phyloP scores from a whole-genome alignment of 2,888 invertebrate species.

The Morinoia aosen region DNA sequence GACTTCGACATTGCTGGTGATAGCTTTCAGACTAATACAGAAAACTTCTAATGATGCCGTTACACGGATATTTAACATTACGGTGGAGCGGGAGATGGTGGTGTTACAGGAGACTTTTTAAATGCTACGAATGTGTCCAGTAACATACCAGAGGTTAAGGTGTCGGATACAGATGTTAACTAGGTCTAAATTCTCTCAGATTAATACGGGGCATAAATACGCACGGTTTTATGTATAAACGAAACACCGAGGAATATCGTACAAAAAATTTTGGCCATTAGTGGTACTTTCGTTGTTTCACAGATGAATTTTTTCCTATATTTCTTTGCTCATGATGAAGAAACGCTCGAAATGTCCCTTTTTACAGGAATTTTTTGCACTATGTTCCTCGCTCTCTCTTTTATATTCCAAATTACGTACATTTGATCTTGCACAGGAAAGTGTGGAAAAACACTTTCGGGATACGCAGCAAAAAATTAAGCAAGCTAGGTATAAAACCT shows the following conservation, averaged over 20 bases:
- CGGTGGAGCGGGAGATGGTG: background rate
- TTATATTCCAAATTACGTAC: too few species aligned
- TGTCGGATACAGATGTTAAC: constrained; percentile 13
- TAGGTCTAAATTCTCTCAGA: background rate
- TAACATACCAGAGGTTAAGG: background rate
- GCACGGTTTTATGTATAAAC: too few species aligned
- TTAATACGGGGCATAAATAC: background rate
- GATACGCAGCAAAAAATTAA: background rate
- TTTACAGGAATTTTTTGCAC: too few species aligned
- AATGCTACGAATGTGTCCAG: background rate
- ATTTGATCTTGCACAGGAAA: background rate
- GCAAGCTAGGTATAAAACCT: background rate
- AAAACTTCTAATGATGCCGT: background rate
- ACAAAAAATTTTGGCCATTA: too few species aligned
- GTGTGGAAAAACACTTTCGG: background rate
- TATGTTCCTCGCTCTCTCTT: too few species aligned
- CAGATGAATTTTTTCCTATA: too few species aligned
- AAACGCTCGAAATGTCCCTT: too few species aligned
- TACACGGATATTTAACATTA: background rate
- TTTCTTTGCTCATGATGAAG: too few species aligned
- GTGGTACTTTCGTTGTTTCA: too few species aligned
- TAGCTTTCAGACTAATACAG: background rate
- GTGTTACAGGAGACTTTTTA: background rate
- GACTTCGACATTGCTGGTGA: background rate
- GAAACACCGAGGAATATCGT: too few species aligned